A percentile compares a stretch with the other conserved stretches of the same genome.
Evolutionary conservation across 2,888 invertebrate species (phyloP).

Genomic region (Amaurobius ferox): DNA sequence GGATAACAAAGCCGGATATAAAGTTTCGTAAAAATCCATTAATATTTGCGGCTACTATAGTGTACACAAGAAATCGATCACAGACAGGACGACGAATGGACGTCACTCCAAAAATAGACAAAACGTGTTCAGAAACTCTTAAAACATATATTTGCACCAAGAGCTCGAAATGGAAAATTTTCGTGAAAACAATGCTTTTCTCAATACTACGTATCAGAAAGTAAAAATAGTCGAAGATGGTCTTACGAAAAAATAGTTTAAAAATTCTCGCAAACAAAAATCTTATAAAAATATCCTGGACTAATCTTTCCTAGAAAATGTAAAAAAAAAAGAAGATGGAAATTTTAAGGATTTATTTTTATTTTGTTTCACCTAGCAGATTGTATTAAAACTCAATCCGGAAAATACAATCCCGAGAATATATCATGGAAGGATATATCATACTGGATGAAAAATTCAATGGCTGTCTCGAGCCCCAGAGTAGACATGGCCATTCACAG

Average conservation of each 20-base stretch:
- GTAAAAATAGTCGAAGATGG: no score
- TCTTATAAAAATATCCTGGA: neutral
- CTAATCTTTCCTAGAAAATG: neutral
- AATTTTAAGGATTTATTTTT: neutral
- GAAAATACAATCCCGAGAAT: constrained; percentile 14
- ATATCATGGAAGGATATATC: constrained; percentile 1
- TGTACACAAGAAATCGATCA: no score
- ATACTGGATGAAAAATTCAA: neutral
- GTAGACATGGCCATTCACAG: constrained; percentile 1
- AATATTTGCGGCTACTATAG: no score
- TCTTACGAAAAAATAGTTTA: neutral
- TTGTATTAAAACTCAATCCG: neutral
- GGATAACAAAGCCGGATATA: no score
- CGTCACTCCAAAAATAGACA: no score
- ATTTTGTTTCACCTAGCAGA: neutral
- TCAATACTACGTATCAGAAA: no score
- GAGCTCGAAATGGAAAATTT: no score
- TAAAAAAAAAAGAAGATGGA: constrained; percentile 1
- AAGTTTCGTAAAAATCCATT: no score
- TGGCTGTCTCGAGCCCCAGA: neutral
- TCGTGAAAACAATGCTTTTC: no score
- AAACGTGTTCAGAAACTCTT: no score
- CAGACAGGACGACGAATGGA: no score
- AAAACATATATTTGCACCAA: no score
- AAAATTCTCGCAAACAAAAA: neutral